Evolutionary conservation across 92 coral and sea anemone species (phyloP).

Genomic region (Chrysogorgia sp.): DNA sequence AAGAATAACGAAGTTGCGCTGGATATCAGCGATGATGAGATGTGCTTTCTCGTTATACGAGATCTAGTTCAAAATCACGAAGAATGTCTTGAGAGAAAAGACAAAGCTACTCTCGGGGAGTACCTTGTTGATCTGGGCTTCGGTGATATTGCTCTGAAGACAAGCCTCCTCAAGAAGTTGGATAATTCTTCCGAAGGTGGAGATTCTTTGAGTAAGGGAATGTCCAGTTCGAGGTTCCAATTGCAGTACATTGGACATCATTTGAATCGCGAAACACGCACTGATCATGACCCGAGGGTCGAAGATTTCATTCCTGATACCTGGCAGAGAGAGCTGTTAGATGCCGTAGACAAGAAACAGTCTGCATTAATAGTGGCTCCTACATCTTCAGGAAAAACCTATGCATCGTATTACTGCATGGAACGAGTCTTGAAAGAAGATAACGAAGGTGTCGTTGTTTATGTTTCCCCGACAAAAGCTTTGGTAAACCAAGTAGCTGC

Average conservation of each 20-base stretch:
- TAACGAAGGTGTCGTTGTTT: slow-evolving; percentile 71
- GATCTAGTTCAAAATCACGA: slow-evolving; percentile 39
- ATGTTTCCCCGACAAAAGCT: slow-evolving; percentile 83
- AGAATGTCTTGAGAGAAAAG: slow-evolving; percentile 24
- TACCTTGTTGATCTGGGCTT: slow-evolving; percentile 62
- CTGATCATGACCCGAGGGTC: slow-evolving; percentile 66
- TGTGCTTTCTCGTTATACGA: slow-evolving; percentile 9
- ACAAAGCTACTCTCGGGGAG: slow-evolving; percentile 50
- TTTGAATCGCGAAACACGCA: slow-evolving; percentile 64
- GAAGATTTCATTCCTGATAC: slow-evolving; percentile 75
- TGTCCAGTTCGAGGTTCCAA: slow-evolving; percentile 71
- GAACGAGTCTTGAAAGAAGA: slow-evolving; percentile 67
- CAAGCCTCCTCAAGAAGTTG: neutral
- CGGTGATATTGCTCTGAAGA: slow-evolving; percentile 55
- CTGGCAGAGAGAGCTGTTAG: slow-evolving; percentile 75
- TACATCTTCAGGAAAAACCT: slow-evolving; percentile 79
- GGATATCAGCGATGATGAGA: neutral
- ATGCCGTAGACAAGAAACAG: slow-evolving; percentile 73
- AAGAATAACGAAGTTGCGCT: slow-evolving; percentile 20
- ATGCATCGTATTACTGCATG: slow-evolving; percentile 78
- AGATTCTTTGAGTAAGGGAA: slow-evolving; percentile 47
- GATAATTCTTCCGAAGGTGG: slow-evolving; percentile 1
- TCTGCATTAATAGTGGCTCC: slow-evolving; percentile 79
- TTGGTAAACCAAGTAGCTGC: slow-evolving; percentile 79
- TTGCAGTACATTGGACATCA: slow-evolving; percentile 70